Conservation (phyloP, 2,113 vertebrate genomes). For the Hippocampus comes region DNA sequence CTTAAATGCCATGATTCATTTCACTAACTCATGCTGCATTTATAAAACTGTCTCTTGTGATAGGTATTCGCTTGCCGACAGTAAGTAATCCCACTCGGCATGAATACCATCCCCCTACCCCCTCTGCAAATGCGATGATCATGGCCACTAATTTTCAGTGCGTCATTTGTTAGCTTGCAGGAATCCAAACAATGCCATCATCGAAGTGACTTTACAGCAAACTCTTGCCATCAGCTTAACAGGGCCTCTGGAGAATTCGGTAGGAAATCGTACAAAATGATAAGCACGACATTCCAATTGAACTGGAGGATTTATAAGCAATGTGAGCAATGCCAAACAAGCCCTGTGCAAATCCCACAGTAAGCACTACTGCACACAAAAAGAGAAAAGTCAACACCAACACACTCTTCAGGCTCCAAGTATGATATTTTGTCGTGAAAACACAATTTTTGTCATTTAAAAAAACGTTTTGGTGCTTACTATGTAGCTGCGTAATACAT, state of each 20-base stretch:
- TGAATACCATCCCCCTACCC: slow-evolving; percentile 17
- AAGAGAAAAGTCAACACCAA: background rate
- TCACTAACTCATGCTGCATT: slow-evolving; percentile 36
- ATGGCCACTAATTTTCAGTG: background rate
- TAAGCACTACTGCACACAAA: too few relatives aligned
- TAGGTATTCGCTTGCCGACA: slow-evolving; percentile 21
- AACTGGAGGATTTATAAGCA: background rate
- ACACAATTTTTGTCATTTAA: too few relatives aligned
- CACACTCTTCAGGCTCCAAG: background rate
- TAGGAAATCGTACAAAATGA: background rate
- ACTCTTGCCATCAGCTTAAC: background rate
- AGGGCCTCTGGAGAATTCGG: background rate
- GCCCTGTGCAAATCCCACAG: background rate
- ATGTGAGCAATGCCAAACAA: background rate
- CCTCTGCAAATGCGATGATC: background rate
- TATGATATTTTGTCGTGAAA: background rate
- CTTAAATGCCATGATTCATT: slow-evolving; percentile 40
- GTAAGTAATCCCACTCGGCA: background rate
- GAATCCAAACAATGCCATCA: background rate
- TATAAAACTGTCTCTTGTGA: slow-evolving; percentile 45
- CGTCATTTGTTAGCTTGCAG: background rate
- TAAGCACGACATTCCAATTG: background rate
- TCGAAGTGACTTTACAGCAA: background rate
- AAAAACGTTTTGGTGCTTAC: too few relatives aligned
- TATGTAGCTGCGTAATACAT: too few relatives aligned